Percentiles rank a stretch among this genome's conserved stretches.
Evolutionary conservation across 2,113 vertebrate genomes (phyloP).

Genomic region (Apteryx owenii): DNA sequence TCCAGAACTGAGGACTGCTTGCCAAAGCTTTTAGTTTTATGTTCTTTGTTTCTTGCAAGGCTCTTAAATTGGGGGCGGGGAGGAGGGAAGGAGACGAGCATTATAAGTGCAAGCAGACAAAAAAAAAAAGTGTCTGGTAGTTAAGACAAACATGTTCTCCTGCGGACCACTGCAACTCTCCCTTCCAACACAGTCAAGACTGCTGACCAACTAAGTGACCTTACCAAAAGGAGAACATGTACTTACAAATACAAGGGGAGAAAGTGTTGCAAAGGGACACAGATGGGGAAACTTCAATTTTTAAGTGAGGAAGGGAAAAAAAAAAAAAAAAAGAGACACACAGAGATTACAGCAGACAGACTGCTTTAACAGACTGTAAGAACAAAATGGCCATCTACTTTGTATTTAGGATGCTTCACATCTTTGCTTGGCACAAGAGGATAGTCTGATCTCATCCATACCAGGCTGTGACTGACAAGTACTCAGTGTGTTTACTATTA

Average conservation of each 20-base stretch:
- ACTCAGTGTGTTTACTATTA: conserved; percentile 46
- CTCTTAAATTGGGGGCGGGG: background rate
- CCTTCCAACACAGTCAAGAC: background rate
- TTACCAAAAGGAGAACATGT: background rate
- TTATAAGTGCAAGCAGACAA: background rate
- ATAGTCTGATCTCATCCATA: conserved; percentile 60
- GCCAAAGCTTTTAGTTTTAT: background rate
- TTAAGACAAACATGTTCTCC: background rate
- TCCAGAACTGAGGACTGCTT: background rate
- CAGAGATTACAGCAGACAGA: conserved; percentile 49
- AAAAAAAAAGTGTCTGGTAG: background rate
- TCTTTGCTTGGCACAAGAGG: conserved; percentile 54
- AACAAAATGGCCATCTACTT: conserved; percentile 65
- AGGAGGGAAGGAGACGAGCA: background rate
- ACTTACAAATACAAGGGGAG: background rate
- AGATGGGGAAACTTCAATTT: conserved; percentile 43
- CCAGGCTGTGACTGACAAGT: conserved; percentile 70
- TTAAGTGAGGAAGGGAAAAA: background rate
- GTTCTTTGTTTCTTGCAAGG: background rate
- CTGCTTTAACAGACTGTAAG: conserved; percentile 64
- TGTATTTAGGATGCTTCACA: conserved; percentile 33
- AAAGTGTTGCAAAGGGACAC: background rate
- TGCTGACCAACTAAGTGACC: background rate
- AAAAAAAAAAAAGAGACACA: background rate
- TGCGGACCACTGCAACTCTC: background rate